A percentile compares a stretch with the other conserved stretches of the same genome.
Conservation (phyloP, 1,140 invertebrate species). For the Bombus haemorrhoidalis region DNA sequence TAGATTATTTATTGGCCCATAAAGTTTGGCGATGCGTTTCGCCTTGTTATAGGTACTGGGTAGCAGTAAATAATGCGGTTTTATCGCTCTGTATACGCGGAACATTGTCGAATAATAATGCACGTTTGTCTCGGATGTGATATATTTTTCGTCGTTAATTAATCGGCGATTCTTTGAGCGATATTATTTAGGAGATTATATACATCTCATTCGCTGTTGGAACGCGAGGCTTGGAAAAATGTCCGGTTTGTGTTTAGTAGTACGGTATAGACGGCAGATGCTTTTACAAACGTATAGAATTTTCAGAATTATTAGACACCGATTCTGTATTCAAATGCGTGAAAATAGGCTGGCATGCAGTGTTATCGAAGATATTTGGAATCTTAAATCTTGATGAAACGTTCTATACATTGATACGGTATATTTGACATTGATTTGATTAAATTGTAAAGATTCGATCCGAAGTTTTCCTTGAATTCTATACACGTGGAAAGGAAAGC, state of each 20-base stretch:
- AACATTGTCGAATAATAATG: background rate
- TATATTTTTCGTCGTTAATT: background rate
- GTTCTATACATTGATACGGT: too few species aligned
- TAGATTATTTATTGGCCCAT: slow-evolving; percentile 63
- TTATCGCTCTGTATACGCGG: slow-evolving; percentile 11
- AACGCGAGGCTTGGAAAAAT: background rate
- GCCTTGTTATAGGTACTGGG: slow-evolving; percentile 24
- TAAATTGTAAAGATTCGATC: too few species aligned
- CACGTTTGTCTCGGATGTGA: background rate
- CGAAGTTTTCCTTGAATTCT: too few species aligned
- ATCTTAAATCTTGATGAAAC: too few species aligned
- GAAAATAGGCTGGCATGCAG: too few species aligned
- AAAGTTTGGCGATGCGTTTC: slow-evolving; percentile 38
- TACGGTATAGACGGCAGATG: too few species aligned
- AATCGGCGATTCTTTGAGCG: background rate
- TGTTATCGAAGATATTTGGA: too few species aligned
- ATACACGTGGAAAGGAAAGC: background rate
- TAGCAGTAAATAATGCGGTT: slow-evolving; percentile 42
- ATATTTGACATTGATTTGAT: too few species aligned
- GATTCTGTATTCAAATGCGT: too few species aligned
- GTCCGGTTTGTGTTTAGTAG: background rate
- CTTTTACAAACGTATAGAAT: too few species aligned
- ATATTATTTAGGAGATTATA: background rate
- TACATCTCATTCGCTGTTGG: background rate
- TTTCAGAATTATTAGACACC: too few species aligned